Base-by-base conservation (phyloP, 2,113 vertebrate species). In the Bubalus kerabau region DNA sequence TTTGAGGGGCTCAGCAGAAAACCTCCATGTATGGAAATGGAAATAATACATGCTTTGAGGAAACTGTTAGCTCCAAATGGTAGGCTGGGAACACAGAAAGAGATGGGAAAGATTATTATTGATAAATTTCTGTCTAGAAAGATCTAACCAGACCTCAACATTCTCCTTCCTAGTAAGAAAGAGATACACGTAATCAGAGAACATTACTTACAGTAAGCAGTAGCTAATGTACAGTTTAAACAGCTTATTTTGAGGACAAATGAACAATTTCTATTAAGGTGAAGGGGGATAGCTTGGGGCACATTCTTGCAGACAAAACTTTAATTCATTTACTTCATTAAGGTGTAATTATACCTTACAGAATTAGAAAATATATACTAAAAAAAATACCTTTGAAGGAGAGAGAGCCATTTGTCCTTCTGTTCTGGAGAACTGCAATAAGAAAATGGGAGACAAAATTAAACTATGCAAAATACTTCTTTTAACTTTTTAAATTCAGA, bases 331-430 rank as follows among this genome's bases (percentile, higher is more conserved):
- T 67, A 87, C 23, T 40, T 74, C 10, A 71, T 40, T 40, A 71
- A 40, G 19, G n/a, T 71, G 2, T 71, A 71, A 90, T 6, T 84
- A 78, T 15, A 89, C 14, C 19, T 86, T 94, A 96, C 94, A 81
- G 21, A 84, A 94, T 56, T 95, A 94, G 94, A 94, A 40, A 82
- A 82, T 32, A 19, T n/a, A 85, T 64, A 83, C 4, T 92, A 78
- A 90, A 95, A 97, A 97, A 98, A 97, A 93, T 99, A 99, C 99
- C 99, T 99, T 98, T 99, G 99, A 94, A 99, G 98, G 94, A 99
- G 99, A 28, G 98, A 98, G n/a, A 99, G 97, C 99, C 99, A 99
- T 23, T 98, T 99, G 85, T 99, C 99, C 97, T 99, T 99, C 95
- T 99, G 99, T 88, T 99, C 99, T 81, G 99, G 98, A 91, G 99